Base-by-base conservation (phyloP, 2,888 invertebrate species). In the Oscheius sp. region DNA sequence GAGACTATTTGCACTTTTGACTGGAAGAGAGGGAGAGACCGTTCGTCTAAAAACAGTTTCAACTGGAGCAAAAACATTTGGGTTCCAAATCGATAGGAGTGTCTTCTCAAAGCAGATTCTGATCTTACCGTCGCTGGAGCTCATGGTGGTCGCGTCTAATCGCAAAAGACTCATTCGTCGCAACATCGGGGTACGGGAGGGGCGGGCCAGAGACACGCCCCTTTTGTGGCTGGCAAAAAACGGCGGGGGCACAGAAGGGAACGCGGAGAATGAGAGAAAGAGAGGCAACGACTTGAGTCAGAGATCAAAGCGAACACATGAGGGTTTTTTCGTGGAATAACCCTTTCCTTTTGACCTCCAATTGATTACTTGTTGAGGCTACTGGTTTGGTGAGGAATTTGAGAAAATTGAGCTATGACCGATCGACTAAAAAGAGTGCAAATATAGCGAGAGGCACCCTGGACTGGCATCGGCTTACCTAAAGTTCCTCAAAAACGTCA, bases 151-250 rank as follows among this genome's bases (percentile, higher is more conserved):
- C 39, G 33, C 34, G 34, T 55, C 20, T 23, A 12, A 48, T 20
- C 55, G 37, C 27, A 52, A 52, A 52, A 25, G 55, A 55, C 55
- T 33, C 55, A 15, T n/a, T 53, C 29, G 45, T 61, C 61, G 61
- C 61, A 61, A 61, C 61, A 61, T 45, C 42, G 42, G 17, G 27
- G 17, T 27, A 17, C 15, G 29, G 45, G 29, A 45, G 29, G 39
- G 25, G 42, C 45, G n/a, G 25, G 42, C 17, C 45, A 15, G 45
- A 12, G 27, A 15, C 29, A 20, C 61, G 45, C 61, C 61, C 45
- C 42, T 61, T 61, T 45, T 42, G 61, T 61, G 61, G 42, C 42
- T 17, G 61, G 50, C 50, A 42, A 61, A 61, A 61, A 61, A 45
- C 15, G 45, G 6, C 61, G 20, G 57, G 57, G 17, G 20, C 29